phyloP scores from a whole-genome alignment of 2,888 invertebrate genomes.

The Drosophila mimetica region DNA sequence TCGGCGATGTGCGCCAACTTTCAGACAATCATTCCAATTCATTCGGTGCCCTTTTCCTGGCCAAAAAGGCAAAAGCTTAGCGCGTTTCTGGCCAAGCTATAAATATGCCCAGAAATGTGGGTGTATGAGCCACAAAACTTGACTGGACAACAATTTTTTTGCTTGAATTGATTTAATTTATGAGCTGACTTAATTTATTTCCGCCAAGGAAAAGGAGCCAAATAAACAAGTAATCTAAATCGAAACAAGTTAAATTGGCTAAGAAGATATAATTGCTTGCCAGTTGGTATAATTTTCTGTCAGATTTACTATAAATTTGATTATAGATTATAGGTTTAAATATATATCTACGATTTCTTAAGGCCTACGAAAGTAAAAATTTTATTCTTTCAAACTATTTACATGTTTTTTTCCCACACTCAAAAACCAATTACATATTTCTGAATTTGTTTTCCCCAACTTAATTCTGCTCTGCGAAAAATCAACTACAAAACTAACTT shows the following conservation, averaged over 20 bases:
- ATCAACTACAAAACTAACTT: conserved; percentile 42
- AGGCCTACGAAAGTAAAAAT: not conserved
- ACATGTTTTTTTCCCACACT: conserved; percentile 12
- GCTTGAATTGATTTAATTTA: conserved; percentile 68
- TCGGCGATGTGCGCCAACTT: conserved; percentile 76
- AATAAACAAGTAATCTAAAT: conserved; percentile 11
- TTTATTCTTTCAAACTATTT: not conserved
- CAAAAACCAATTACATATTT: conserved; percentile 37
- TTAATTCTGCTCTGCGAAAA: conserved; percentile 25
- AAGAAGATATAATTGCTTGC: conserved; percentile 21
- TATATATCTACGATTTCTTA: not conserved
- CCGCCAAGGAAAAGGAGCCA: conserved; percentile 37
- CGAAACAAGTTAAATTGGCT: conserved; percentile 29
- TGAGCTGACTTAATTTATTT: conserved; percentile 78
- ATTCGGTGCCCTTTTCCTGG: conserved; percentile 57
- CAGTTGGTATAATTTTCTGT: conserved; percentile 5
- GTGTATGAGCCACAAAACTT: conserved; percentile 46
- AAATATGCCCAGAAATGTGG: conserved; percentile 49
- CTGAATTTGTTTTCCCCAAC: conserved; percentile 22
- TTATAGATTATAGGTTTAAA: no score
- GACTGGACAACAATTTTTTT: conserved; percentile 56
- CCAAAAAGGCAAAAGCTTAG: conserved; percentile 72
- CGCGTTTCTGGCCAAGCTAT: conserved; percentile 60
- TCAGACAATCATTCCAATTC: conserved; percentile 78
- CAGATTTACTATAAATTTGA: not conserved